These are phyloP conservation scores for Sceliomorpha sp. DNA, from an alignment of 2,888 invertebrate species.

Conservation along the genomic window DNA sequence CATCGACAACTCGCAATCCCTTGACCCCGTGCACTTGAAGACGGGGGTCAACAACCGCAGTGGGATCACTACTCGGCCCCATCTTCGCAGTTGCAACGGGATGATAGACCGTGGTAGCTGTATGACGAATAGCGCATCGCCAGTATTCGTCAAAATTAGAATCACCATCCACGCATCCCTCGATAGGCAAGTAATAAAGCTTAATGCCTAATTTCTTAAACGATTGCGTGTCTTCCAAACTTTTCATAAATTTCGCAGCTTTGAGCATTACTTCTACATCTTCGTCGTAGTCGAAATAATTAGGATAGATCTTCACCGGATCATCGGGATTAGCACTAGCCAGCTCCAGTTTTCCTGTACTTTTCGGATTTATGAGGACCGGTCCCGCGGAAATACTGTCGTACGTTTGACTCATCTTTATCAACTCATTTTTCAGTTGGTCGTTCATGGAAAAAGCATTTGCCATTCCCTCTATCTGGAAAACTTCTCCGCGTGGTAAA, in stretches of 20 bases:
- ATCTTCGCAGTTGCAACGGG: slow-evolving; percentile 84
- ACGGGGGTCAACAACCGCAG: slow-evolving; percentile 83
- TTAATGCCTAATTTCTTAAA: slow-evolving; percentile 60
- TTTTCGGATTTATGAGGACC: slow-evolving; percentile 80
- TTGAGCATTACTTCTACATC: slow-evolving; percentile 77
- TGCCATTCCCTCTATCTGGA: slow-evolving; percentile 25
- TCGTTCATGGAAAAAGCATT: slow-evolving; percentile 50
- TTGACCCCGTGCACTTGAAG: slow-evolving; percentile 82
- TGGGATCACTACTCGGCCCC: slow-evolving; percentile 81
- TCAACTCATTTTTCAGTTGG: slow-evolving; percentile 61
- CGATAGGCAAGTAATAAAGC: slow-evolving; percentile 60
- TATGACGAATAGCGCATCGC: slow-evolving; percentile 81
- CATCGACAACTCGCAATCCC: slow-evolving; percentile 84
- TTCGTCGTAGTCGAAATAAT: slow-evolving; percentile 81
- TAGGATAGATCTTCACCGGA: slow-evolving; percentile 81
- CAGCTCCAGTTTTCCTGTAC: slow-evolving; percentile 80
- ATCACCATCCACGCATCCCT: slow-evolving; percentile 63
- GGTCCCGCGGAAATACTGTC: slow-evolving; percentile 65
- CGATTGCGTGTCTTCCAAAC: slow-evolving; percentile 61
- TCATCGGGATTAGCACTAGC: slow-evolving; percentile 81
- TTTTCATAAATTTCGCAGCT: slow-evolving; percentile 66
- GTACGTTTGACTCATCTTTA: slow-evolving; percentile 59
- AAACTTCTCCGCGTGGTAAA: slow-evolving; percentile 20
- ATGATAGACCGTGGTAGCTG: slow-evolving; percentile 83
- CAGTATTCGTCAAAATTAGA: slow-evolving; percentile 76